These are phyloP conservation scores for Vulpes lagopus DNA, from an alignment of 2,113 vertebrate species.

Conservation along the genomic window DNA sequence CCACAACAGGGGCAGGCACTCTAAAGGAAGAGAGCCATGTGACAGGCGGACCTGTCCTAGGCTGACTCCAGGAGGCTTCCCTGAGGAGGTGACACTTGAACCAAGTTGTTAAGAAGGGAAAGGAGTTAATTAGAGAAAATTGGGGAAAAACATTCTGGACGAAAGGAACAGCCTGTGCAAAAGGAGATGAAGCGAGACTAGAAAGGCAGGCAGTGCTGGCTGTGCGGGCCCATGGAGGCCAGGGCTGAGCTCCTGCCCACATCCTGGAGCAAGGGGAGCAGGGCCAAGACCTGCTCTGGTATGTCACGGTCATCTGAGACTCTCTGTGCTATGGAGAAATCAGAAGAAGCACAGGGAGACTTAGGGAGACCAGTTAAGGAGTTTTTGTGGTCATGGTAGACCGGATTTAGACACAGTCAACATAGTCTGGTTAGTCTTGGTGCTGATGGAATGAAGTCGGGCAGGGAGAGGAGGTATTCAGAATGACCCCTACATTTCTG, in stretches of 20 bases:
- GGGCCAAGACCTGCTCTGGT: not conserved
- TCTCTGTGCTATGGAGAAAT: not conserved
- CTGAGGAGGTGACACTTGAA: not conserved
- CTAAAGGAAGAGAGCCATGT: not conserved
- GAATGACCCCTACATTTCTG: not conserved
- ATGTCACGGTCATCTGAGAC: not conserved
- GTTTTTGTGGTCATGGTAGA: not conserved
- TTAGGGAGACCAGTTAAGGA: not conserved
- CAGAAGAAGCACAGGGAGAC: not conserved
- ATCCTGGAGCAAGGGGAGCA: not conserved
- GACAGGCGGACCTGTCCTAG: not conserved
- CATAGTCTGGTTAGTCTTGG: not conserved
- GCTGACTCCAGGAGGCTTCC: not conserved
- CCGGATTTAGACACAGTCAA: not conserved
- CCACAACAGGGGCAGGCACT: not conserved
- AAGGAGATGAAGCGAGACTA: not conserved
- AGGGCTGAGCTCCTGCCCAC: not conserved
- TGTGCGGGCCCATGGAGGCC: not conserved
- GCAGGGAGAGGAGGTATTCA: not conserved
- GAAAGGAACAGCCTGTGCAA: not conserved
- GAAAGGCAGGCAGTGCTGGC: not conserved
- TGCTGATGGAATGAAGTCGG: not conserved
- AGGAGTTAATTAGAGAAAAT: not conserved
- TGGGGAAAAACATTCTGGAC: not conserved
- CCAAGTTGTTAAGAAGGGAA: not conserved